Conservation (phyloP, 2,113 vertebrate genomes). For the Psilopogon haemacephalus region DNA sequence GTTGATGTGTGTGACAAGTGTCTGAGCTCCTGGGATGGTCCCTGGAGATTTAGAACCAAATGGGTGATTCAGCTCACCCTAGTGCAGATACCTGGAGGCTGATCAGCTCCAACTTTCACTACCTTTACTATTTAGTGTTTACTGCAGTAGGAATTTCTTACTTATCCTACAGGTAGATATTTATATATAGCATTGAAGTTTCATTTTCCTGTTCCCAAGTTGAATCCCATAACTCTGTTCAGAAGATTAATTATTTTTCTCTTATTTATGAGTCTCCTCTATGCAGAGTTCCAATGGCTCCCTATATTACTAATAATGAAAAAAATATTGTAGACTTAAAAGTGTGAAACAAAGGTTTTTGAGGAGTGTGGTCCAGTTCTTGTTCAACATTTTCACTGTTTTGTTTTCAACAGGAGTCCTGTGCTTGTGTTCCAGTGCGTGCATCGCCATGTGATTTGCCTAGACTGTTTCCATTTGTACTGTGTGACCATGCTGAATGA, state of each 20-base stretch:
- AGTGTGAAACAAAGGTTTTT: background rate
- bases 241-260: background rate
- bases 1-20: accelerated
- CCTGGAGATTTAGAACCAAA: background rate
- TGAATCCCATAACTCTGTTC: background rate
- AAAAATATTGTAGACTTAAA: background rate
- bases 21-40: background rate
- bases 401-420: conserved; percentile 75
- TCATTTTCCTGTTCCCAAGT: background rate
- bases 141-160: background rate
- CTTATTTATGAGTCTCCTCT: background rate
- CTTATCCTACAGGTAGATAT: accelerated
- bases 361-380: background rate
- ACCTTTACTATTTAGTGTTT: too few relatives aligned
- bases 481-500: conserved; percentile 87
- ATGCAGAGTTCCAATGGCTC: background rate
- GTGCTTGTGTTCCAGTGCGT: conserved; percentile 88
- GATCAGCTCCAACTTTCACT: background rate
- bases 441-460: conserved; percentile 88
- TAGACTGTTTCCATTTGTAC: conserved; percentile 90
- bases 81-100: background rate
- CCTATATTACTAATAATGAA: background rate
- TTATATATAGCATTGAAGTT: background rate
- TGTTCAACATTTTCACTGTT: background rate
- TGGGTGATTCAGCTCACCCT: background rate